phyloP scores from a whole-genome alignment of 37 sponge, comb jelly and placozoan genomes.

The Cladorhizidae sp. region DNA sequence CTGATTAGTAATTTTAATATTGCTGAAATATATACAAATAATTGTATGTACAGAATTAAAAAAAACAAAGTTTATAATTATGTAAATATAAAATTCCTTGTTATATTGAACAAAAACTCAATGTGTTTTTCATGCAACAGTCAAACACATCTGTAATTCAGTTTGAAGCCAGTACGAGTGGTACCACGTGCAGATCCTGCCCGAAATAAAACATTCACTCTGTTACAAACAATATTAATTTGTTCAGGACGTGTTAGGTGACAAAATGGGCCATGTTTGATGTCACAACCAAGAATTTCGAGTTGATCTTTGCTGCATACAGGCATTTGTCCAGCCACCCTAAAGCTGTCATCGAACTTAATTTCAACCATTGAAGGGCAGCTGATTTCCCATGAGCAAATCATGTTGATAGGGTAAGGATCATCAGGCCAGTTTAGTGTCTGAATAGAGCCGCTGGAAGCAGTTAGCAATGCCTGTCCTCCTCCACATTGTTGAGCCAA shows the following conservation, averaged over 20 bases:
- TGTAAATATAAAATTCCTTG: too few relatives aligned
- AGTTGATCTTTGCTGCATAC: not conserved
- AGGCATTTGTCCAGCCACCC: not conserved
- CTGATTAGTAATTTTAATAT: too few relatives aligned
- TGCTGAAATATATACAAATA: too few relatives aligned
- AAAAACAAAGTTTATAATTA: too few relatives aligned
- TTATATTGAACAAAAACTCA: too few relatives aligned
- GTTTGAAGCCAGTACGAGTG: not conserved
- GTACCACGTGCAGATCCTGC: not conserved
- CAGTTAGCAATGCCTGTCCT: not conserved
- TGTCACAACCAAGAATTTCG: not conserved
- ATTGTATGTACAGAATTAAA: too few relatives aligned
- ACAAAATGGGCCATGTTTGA: not conserved
- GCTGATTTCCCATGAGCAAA: not conserved
- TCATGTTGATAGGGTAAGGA: not conserved
- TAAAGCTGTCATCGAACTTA: not conserved
- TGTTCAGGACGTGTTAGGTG: not conserved
- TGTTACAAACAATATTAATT: not conserved
- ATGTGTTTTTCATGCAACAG: too few relatives aligned
- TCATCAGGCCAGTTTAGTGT: constrained; percentile 9
- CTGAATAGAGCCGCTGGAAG: not conserved
- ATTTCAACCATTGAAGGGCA: not conserved
- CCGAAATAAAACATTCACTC: not conserved
- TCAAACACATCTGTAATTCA: too few relatives aligned
- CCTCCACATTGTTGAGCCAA: not conserved